These are phyloP conservation scores for Lepus americanus DNA, from an alignment of 2,113 vertebrate genomes.

Conservation along the genomic window DNA sequence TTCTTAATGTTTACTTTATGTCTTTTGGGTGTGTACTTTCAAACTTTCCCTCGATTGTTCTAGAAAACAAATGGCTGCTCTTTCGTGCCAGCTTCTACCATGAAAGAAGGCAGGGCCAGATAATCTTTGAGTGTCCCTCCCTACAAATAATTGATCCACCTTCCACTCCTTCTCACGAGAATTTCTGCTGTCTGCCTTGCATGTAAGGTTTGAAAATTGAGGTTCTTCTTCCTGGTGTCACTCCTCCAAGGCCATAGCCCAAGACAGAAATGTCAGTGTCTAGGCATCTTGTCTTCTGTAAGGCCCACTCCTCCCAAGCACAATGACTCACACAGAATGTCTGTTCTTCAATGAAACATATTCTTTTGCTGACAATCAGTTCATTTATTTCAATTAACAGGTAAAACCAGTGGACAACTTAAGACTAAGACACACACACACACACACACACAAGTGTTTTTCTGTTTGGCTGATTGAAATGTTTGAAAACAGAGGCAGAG, in stretches of 20 bases:
- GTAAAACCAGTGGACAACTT: not conserved
- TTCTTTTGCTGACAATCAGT: not conserved
- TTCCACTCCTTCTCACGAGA: not conserved
- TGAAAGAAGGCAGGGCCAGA: not conserved
- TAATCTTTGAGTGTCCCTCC: not conserved
- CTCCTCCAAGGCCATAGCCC: not conserved
- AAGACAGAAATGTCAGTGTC: not conserved
- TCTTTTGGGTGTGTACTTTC: not conserved
- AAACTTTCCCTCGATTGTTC: not conserved
- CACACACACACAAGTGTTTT: not conserved
- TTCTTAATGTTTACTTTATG: not conserved
- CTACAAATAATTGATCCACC: not conserved
- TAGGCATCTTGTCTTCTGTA: not conserved
- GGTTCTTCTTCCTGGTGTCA: not conserved
- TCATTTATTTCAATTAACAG: constrained; percentile 24
- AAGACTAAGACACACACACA: not conserved
- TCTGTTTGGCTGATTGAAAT: not conserved
- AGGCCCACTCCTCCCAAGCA: not conserved
- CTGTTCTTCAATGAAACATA: not conserved
- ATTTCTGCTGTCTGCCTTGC: not conserved
- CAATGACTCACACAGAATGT: not conserved
- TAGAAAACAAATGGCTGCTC: not conserved
- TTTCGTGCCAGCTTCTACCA: not conserved
- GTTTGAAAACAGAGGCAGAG: not conserved
- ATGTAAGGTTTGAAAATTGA: constrained; percentile 35